Evolutionary conservation across 2,888 invertebrate species (phyloP), one percentile per base, ranked within the genome.

Genomic region (Conchocele bisecta): DNA sequence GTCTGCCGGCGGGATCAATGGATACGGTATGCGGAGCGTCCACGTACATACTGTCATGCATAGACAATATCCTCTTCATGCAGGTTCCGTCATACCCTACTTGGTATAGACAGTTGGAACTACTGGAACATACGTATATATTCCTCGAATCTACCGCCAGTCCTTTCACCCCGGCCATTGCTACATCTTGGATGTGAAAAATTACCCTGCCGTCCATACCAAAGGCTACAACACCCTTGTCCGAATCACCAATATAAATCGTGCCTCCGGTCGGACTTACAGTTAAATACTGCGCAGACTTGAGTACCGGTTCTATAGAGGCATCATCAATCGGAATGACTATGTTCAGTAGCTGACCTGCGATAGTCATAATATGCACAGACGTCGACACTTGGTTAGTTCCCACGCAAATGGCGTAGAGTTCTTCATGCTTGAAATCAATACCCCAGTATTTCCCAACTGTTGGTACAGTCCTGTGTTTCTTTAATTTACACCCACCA

Each of bases 211-310:
- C 66, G 41, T 66, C 66, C 13, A 50, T 29, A 26, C 66, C 66
- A 41, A 66, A 37, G 26, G 66, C 66, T 33, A 46, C 31, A 20
- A 66, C 42, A 15, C 58, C 31, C 15, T 41, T 20, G 42, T 33
- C 29, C 9, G 39, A 35, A 35, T 66, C 66, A 5, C 58, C 39
- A 17, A 66, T 33, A 29, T 66, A 66, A 31, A 66, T 31, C 6
- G 66, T 66, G 24, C 66, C 66, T 22, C 66, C 66, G 13, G 51
- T 31, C 5, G 66, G 66, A 44, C 66, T 66, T 1, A 58, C 50
- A 1, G 58, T 44, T 15, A 66, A 51, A 26, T 58, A 51, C 15
- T 41, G 56, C 13, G 58, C 28, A n/a, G 33, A 31, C 11, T 46
- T 35, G 4, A 48, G 22, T 29, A 48, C 28, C 17, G 39, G 42